Conservation (phyloP, 2,113 vertebrate genomes). For the Arvicanthis niloticus region DNA sequence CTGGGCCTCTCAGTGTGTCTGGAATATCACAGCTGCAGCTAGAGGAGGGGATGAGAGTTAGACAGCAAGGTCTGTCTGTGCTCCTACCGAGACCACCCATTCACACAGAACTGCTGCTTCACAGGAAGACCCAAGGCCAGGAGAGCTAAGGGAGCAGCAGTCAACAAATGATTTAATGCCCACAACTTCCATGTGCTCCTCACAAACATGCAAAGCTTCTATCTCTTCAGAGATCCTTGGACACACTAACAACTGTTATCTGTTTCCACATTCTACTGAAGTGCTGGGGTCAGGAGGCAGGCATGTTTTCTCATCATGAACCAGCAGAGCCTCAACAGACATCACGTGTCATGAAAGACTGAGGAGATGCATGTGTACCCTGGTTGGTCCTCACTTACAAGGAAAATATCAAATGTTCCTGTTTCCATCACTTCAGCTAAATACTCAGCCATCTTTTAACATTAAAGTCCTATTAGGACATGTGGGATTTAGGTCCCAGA, state of each 20-base stretch:
- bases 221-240: background rate
- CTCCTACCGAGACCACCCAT: background rate
- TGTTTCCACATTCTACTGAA: background rate
- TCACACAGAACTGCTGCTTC: background rate
- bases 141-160: rapidly evolving
- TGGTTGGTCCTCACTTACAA: background rate
- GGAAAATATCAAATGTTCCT: background rate
- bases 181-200: background rate
- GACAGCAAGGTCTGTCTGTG: background rate
- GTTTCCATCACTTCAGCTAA: slow-evolving; percentile 6
- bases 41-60: too few species aligned
- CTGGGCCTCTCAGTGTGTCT: background rate
- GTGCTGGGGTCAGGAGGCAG: too few species aligned
- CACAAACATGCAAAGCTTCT: background rate
- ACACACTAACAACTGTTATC: background rate
- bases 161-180: background rate
- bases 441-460: background rate
- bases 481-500: background rate
- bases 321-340: background rate
- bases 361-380: background rate
- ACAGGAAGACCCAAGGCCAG: rapidly evolving
- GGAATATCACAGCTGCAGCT: background rate
- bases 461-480: background rate
- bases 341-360: background rate
- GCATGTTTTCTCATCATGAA: rapidly evolving